Conservation (phyloP, 2,888 invertebrate species). For the Branchinecta sandiegonensis region DNA sequence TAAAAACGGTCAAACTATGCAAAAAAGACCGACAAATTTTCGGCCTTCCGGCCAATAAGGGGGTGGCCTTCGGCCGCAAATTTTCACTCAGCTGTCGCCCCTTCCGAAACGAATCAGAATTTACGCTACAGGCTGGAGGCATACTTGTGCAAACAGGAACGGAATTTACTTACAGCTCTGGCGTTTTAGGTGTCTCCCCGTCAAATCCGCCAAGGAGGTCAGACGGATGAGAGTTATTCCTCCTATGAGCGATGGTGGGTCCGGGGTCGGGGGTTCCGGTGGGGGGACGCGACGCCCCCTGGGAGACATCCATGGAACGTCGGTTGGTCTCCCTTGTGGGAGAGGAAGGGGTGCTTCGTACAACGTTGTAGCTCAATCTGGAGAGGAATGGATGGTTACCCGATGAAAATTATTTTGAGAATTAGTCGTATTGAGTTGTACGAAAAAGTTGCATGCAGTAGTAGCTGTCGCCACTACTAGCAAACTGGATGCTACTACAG, state of each 20-base stretch:
- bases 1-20: no score
- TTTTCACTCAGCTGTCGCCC: no score
- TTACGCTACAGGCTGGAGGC: no score
- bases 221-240: slow-evolving; percentile 13
- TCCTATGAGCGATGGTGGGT: background rate
- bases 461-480: no score
- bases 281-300: background rate
- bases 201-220: background rate
- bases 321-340: slow-evolving; percentile 15
- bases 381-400: background rate
- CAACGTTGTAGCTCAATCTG: slow-evolving; percentile 3
- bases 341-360: background rate
- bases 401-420: no score
- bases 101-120: no score
- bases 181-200: background rate
- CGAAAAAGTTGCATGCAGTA: no score
- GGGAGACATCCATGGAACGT: background rate
- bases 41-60: no score
- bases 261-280: background rate
- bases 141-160: background rate
- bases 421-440: no score
- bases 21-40: no score
- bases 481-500: no score
- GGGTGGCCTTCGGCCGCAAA: no score
- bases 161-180: background rate